Conservation (phyloP, 1,140 invertebrate species). For the Leptinotarsa texana region DNA sequence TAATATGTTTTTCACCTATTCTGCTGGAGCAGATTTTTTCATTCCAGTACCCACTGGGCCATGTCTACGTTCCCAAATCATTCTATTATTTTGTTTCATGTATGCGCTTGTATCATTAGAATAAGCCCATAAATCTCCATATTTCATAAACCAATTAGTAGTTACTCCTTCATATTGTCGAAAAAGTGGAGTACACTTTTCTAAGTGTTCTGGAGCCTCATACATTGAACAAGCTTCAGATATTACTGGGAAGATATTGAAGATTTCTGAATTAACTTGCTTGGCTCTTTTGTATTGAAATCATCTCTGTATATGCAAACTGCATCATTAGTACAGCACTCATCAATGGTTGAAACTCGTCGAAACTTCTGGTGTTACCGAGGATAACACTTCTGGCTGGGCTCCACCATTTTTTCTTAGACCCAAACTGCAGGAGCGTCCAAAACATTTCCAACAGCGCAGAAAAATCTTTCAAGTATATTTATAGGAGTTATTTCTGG, state of each 20-base stretch:
- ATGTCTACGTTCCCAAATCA: conserved; percentile 95
- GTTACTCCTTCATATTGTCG: conserved; percentile 77
- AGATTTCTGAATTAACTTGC: conserved; percentile 83
- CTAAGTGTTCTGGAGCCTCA: conserved; percentile 70
- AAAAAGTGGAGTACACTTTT: conserved; percentile 69
- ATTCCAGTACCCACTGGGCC: conserved; percentile 68
- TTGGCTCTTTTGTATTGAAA: conserved; percentile 87
- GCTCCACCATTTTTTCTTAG: conserved; percentile 77
- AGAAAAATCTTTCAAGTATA: conserved; percentile 45
- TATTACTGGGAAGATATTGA: conserved; percentile 80
- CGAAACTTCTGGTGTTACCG: conserved; percentile 94
- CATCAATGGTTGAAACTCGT: conserved; percentile 92
- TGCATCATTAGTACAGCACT: conserved; percentile 87
- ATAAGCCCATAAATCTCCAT: conserved; percentile 83
- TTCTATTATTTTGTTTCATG: conserved; percentile 98
- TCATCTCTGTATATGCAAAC: conserved; percentile 91
- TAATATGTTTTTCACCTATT: background rate
- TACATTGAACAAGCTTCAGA: conserved; percentile 83
- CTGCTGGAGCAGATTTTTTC: conserved; percentile 14
- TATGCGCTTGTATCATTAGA: conserved; percentile 67
- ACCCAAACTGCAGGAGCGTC: conserved; percentile 45
- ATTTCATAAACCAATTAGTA: conserved; percentile 92
- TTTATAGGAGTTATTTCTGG: conserved; percentile 41
- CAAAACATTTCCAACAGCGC: conserved; percentile 35
- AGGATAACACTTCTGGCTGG: conserved; percentile 81